Conservation (phyloP, 2,888 invertebrate species). For the Agrypnus murinus region DNA sequence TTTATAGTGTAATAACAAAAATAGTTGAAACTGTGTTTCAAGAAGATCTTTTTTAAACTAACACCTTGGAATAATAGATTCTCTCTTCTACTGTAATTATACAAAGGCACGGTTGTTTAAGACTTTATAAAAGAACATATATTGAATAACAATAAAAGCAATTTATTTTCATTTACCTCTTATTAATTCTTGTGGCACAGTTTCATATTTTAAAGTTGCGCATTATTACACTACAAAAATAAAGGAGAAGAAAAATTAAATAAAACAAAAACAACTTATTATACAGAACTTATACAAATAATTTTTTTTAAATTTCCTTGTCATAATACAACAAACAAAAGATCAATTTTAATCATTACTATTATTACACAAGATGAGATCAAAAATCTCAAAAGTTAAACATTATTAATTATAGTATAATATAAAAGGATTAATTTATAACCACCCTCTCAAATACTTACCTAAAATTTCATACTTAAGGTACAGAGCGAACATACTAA, state of each 20-base stretch:
- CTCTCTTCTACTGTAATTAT: neutral
- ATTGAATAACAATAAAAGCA: neutral
- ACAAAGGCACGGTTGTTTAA: slow-evolving; percentile 29
- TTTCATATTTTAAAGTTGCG: slow-evolving; percentile 1
- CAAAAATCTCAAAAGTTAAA: slow-evolving; percentile 12
- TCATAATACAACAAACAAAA: neutral
- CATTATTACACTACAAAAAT: slow-evolving; percentile 29
- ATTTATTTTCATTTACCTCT: neutral
- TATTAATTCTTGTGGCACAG: slow-evolving; percentile 10
- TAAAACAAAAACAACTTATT: neutral
- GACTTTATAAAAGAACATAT: slow-evolving; percentile 11
- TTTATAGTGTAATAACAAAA: slow-evolving; percentile 11
- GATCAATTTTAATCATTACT: neutral
- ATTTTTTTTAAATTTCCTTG: slow-evolving; percentile 11
- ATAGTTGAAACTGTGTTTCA: slow-evolving; percentile 13
- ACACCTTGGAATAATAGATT: neutral
- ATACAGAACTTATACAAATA: slow-evolving; percentile 20
- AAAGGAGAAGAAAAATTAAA: neutral
- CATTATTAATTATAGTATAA: too few relatives aligned
- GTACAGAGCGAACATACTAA: slow-evolving; percentile 27
- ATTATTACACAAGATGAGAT: slow-evolving; percentile 26
- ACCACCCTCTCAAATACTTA: neutral
- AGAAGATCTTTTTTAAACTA: slow-evolving; percentile 3
- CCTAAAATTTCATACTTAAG: slow-evolving; percentile 22
- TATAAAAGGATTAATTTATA: slow-evolving; percentile 7